Conservation (phyloP, 2,113 vertebrate species). For the Xiphias gladius region DNA sequence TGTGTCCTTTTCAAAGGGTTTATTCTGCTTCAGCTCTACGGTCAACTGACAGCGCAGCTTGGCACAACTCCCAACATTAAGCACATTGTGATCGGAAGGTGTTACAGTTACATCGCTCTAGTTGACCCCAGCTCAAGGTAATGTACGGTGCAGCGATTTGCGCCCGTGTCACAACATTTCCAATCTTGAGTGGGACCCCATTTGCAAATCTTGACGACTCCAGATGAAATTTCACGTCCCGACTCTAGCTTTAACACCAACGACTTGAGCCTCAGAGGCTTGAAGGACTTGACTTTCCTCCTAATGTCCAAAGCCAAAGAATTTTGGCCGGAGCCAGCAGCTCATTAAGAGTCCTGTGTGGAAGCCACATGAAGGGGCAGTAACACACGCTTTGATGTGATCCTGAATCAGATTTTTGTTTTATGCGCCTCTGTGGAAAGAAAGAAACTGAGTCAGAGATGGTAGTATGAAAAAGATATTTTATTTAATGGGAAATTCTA, state of each 20-base stretch:
- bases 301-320: background rate
- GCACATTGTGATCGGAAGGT: constrained; percentile 83
- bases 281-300: background rate
- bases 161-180: background rate
- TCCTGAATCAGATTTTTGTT: background rate
- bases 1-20: constrained; percentile 65
- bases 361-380: background rate
- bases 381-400: constrained; percentile 8
- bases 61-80: constrained; percentile 84
- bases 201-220: background rate
- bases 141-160: background rate
- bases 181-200: background rate
- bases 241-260: background rate
- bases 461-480: background rate
- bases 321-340: background rate
- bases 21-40: constrained; percentile 55
- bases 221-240: background rate
- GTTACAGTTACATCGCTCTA: constrained; percentile 79
- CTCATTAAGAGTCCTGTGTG: background rate
- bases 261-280: background rate
- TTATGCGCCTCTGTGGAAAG: background rate
- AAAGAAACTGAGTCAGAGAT: background rate
- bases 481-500: background rate
- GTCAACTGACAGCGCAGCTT: constrained; percentile 44
- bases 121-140: constrained; percentile 78